A percentile compares a stretch with the other conserved stretches of the same genome.
Evolutionary conservation across 2,888 invertebrate genomes (phyloP).

Genomic region (Pachliopta kotzebuea): DNA sequence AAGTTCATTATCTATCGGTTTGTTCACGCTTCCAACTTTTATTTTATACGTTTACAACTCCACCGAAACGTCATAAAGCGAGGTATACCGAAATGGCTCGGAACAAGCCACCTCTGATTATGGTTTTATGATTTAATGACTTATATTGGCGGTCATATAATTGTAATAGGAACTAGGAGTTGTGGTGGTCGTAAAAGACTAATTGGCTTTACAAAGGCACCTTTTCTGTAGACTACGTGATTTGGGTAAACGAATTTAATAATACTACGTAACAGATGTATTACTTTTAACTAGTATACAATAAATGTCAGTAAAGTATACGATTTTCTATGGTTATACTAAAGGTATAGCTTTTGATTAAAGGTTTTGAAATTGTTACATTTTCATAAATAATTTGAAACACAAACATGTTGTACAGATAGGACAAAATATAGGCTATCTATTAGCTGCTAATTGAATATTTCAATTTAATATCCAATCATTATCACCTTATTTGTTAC

Average conservation of each 20-base stretch:
- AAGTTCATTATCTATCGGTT: slow-evolving; percentile 79
- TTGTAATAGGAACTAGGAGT: slow-evolving; percentile 20
- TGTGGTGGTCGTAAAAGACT: slow-evolving; percentile 19
- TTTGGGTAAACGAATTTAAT: background rate
- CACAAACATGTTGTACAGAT: background rate
- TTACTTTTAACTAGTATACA: no score
- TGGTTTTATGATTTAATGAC: slow-evolving; percentile 29
- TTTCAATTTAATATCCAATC: slow-evolving; percentile 7
- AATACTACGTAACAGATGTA: background rate
- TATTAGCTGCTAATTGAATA: background rate
- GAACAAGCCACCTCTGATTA: slow-evolving; percentile 25
- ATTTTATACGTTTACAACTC: slow-evolving; percentile 74
- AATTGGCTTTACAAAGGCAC: slow-evolving; percentile 26
- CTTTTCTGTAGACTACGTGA: background rate
- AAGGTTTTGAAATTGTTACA: no score
- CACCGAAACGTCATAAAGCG: slow-evolving; percentile 55
- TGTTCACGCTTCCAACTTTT: slow-evolving; percentile 75
- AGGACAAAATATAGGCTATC: no score
- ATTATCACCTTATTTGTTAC: slow-evolving; percentile 4
- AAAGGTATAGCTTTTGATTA: no score
- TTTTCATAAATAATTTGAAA: background rate
- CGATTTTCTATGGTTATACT: no score
- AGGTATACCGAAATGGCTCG: slow-evolving; percentile 35
- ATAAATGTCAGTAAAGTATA: background rate
- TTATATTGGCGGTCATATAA: slow-evolving; percentile 26